phyloP scores from a whole-genome alignment of 2,113 vertebrate species.

The Festucalex cinctus region DNA sequence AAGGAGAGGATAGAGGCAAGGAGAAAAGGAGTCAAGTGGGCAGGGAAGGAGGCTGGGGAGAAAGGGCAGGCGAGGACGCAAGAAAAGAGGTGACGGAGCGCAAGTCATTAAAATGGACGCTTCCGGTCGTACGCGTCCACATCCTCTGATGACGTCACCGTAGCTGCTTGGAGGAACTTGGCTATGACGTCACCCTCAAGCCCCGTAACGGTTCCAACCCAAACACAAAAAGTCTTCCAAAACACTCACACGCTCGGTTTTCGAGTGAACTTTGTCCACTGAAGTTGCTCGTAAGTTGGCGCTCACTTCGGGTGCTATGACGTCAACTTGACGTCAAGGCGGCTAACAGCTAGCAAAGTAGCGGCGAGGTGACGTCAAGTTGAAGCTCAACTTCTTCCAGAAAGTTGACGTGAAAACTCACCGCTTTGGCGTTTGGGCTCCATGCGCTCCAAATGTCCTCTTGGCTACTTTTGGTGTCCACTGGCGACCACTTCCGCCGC shows the following conservation, averaged over 20 bases:
- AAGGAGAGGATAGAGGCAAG: not conserved
- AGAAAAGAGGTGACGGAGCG: no score
- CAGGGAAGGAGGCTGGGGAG: no score
- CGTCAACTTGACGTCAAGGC: not conserved
- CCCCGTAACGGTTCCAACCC: not conserved
- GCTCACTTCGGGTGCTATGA: not conserved
- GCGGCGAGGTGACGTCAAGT: not conserved
- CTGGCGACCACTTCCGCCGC: not conserved
- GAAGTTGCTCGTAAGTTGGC: not conserved
- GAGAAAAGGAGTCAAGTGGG: not conserved
- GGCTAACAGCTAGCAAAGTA: not conserved
- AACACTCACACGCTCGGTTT: not conserved
- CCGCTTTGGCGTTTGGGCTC: conserved; percentile 2
- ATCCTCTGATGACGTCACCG: not conserved
- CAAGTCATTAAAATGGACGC: no score
- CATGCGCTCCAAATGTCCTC: not conserved
- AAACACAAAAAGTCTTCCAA: not conserved
- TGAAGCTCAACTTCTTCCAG: not conserved
- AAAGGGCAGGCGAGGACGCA: no score
- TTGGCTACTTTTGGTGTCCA: not conserved
- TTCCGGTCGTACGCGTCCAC: no score
- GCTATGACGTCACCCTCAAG: not conserved
- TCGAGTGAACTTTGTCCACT: not conserved
- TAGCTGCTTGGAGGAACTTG: not conserved
- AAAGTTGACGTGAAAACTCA: not conserved